Evolutionary conservation across 2,113 vertebrate species (phyloP).

Genomic region (Columbina picui): DNA sequence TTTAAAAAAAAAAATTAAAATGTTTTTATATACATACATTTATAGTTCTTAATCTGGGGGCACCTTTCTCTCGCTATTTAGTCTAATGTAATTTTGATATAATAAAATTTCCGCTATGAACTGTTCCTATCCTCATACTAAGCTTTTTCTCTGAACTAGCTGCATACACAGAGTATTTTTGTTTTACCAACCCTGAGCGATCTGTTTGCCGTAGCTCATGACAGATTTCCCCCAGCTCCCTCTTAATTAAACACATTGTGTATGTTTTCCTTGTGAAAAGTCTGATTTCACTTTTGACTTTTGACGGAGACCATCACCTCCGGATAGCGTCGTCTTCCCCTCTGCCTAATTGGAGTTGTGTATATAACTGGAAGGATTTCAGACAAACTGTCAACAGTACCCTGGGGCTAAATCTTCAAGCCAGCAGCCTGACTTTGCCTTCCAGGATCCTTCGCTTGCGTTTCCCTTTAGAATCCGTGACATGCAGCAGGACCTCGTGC

Average conservation of each 20-base stretch:
- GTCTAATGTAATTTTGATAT: not conserved
- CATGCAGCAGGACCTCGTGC: not conserved
- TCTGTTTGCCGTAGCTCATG: slow-evolving; percentile 40
- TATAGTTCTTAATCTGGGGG: not conserved
- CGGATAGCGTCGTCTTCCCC: not conserved
- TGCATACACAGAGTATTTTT: not conserved
- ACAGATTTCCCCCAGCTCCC: slow-evolving; percentile 35
- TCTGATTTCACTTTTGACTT: slow-evolving; percentile 25
- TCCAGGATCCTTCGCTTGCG: not conserved
- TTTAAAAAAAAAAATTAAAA: not conserved
- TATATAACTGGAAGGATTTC: slow-evolving; percentile 3
- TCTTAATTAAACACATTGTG: slow-evolving; percentile 54
- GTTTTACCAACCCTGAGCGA: not conserved
- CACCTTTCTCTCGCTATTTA: not conserved
- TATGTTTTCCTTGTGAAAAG: not conserved
- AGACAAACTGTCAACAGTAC: slow-evolving; percentile 41
- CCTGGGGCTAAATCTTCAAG: slow-evolving; percentile 48
- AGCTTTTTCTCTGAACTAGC: not conserved
- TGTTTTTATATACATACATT: not conserved
- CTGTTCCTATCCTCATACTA: not conserved
- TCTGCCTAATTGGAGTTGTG: slow-evolving; percentile 41
- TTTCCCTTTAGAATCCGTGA: not conserved
- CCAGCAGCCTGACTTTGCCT: slow-evolving; percentile 33
- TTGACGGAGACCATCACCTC: slow-evolving; percentile 58
- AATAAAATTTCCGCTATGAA: not conserved